A percentile compares a stretch with the other conserved stretches of the same genome.
These are phyloP conservation scores for Prosopocoilus inquinatus DNA, from an alignment of 2,888 invertebrate genomes.

Conservation along the genomic window DNA sequence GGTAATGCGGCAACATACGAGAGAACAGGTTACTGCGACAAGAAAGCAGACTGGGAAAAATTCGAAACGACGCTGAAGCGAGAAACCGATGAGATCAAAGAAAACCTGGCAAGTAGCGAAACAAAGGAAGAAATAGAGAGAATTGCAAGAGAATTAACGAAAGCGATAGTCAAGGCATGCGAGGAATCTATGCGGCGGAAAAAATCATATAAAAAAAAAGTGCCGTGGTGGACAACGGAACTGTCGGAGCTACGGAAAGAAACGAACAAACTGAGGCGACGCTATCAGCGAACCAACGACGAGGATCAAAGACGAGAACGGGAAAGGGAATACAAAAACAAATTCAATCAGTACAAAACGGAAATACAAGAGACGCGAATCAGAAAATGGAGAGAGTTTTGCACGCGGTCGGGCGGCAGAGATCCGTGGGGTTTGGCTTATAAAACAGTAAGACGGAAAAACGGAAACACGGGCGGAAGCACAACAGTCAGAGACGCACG, in stretches of 20 bases:
- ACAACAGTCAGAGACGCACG: neutral
- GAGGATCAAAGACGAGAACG: neutral
- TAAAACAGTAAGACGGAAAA: constrained; percentile 3
- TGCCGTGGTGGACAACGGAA: constrained; percentile 22
- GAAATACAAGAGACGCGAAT: neutral
- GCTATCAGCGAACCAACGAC: neutral
- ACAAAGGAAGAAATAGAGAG: neutral
- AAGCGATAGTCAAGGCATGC: constrained; percentile 6
- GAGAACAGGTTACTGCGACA: neutral
- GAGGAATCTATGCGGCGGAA: constrained; percentile 9
- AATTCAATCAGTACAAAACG: constrained; percentile 6
- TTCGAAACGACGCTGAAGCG: neutral
- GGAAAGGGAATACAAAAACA: neutral
- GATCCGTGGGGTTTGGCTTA: constrained; percentile 22
- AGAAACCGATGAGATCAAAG: too few species aligned
- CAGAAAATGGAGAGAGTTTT: constrained; percentile 16
- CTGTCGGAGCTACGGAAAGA: constrained; percentile 5
- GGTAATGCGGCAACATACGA: too few species aligned
- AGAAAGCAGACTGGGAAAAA: neutral
- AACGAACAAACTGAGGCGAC: neutral
- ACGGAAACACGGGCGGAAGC: neutral
- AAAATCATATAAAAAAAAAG: constrained; percentile 3
- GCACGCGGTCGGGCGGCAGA: constrained; percentile 1
- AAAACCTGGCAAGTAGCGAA: too few species aligned
- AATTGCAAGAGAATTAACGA: neutral